Percentiles rank a stretch among this genome's conserved stretches.
These are phyloP conservation scores for Aythya fuligula DNA, from an alignment of 2,797 vertebrate genomes.

Conservation along the genomic window DNA sequence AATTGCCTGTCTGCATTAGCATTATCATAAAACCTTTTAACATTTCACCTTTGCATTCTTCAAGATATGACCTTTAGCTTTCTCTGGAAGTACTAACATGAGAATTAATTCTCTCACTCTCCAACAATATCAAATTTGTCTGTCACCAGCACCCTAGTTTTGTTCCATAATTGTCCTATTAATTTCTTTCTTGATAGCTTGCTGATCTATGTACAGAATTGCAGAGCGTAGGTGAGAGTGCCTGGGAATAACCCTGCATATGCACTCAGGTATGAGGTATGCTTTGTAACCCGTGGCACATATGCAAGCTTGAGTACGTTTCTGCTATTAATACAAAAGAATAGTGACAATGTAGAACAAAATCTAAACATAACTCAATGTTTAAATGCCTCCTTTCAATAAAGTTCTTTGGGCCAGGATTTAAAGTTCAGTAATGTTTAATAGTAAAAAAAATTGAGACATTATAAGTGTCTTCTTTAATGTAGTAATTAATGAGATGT, in stretches of 20 bases:
- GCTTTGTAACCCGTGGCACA: neutral
- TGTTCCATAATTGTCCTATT: neutral
- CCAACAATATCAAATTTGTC: neutral
- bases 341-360: neutral
- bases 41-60: conserved; percentile 2
- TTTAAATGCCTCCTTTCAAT: conserved; percentile 22
- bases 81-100: neutral
- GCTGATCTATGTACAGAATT: neutral
- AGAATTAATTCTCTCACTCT: conserved; percentile 18
- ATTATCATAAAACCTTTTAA: neutral
- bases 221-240: neutral
- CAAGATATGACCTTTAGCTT: conserved; percentile 7
- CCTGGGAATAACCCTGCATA: neutral
- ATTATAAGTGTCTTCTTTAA: neutral
- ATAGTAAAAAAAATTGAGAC: neutral
- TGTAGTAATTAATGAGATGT: neutral
- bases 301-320: neutral
- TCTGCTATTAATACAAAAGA: neutral
- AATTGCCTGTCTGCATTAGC: neutral
- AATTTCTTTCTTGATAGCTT: neutral
- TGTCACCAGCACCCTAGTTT: neutral
- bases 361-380: neutral
- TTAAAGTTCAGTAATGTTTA: neutral
- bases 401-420: neutral
- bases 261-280: neutral